Evolutionary conservation across 53 echinoderm and acorn worm genomes (phyloP).

Genomic region (Mesocentrotus franciscanus): DNA sequence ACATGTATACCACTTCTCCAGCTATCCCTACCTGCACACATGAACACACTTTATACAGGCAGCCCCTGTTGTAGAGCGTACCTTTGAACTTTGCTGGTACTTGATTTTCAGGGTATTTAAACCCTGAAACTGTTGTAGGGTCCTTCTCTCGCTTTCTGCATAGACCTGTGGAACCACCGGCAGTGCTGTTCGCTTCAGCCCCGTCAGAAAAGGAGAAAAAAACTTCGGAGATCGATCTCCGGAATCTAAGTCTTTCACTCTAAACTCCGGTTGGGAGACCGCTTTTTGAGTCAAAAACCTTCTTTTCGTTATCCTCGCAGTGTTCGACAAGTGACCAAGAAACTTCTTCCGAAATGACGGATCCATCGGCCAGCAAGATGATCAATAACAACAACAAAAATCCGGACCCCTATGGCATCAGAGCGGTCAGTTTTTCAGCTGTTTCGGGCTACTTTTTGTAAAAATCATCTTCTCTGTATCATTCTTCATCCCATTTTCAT

Average conservation of each 20-base stretch:
- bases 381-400: constrained; percentile 51
- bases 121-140: background rate
- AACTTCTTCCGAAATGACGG: constrained; percentile 42
- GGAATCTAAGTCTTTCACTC: background rate
- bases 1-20: background rate
- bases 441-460: background rate
- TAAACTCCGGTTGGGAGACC: background rate
- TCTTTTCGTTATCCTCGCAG: constrained; percentile 22
- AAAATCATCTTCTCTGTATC: constrained; percentile 3
- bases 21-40: background rate
- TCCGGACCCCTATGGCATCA: constrained; percentile 73
- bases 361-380: background rate
- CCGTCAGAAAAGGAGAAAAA: background rate
- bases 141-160: constrained; percentile 2
- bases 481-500: background rate
- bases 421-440: constrained; percentile 50
- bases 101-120: constrained; percentile 12
- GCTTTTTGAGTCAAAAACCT: background rate
- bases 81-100: constrained; percentile 51
- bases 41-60: background rate
- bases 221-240: background rate
- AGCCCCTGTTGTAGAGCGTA: background rate
- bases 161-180: background rate
- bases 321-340: background rate
- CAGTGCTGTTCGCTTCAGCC: background rate